A percentile compares a stretch with the other conserved stretches of the same genome.
Conservation (phyloP, 2,797 vertebrate genomes). For the Amblyopsis hoosieri region DNA sequence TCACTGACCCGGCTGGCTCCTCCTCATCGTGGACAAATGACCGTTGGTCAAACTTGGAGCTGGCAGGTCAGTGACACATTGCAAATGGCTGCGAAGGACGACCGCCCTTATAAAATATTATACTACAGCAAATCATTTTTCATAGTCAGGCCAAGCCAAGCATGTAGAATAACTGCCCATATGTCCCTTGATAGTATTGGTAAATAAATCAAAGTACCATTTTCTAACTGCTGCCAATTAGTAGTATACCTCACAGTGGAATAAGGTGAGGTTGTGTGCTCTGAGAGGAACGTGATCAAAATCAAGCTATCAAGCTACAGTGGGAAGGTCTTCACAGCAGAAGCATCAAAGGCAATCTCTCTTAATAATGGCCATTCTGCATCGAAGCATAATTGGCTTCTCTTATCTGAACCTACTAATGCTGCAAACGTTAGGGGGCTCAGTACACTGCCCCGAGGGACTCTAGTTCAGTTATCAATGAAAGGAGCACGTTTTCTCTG, state of each 20-base stretch:
- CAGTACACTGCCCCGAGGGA: slow-evolving; percentile 35
- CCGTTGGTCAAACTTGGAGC: neutral
- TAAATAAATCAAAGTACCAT: too few species aligned
- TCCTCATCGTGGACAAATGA: neutral
- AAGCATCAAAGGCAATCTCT: slow-evolving; percentile 32
- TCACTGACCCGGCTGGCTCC: neutral
- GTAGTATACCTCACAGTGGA: too few species aligned
- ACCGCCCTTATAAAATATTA: neutral
- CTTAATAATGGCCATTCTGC: slow-evolving; percentile 30
- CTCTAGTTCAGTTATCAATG: slow-evolving; percentile 34
- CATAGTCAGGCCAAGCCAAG: too few species aligned
- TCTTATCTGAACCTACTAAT: slow-evolving; percentile 40
- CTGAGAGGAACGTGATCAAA: too few species aligned
- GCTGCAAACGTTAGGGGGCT: slow-evolving; percentile 37
- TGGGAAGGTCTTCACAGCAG: slow-evolving; percentile 11
- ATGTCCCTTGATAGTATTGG: too few species aligned
- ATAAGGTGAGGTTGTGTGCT: too few species aligned
- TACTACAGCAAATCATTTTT: neutral
- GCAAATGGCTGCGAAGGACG: too few species aligned
- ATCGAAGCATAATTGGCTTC: slow-evolving; percentile 36
- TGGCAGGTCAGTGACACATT: neutral
- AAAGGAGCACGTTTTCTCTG: slow-evolving; percentile 14
- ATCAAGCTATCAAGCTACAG: too few species aligned
- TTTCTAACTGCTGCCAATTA: too few species aligned
- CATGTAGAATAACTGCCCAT: too few species aligned